Evolutionary conservation across 2,113 vertebrate genomes (phyloP), one percentile per base, ranked within the genome.

Genomic region (Apistogramma diplotaenia): DNA sequence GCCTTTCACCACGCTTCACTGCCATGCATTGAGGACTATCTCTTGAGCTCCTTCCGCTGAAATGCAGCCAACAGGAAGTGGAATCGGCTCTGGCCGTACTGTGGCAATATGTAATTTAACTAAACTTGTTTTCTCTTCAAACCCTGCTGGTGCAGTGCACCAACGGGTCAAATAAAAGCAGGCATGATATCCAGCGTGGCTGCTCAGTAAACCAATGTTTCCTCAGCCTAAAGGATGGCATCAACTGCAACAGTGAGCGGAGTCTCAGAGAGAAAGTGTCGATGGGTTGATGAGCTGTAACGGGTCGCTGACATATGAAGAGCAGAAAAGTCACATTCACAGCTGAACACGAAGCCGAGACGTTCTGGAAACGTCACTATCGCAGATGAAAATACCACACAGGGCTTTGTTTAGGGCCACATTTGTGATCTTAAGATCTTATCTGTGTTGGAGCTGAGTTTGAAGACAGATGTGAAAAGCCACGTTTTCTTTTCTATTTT

Each of bases 401-500:
- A 33, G 67, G 71, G 76, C 73, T 74, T 19, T 75, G 76, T 84
- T 57, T 35, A 70, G 65, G 73, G 54, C 10, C 74, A 60, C 43
- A 77, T 77, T 88, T 77, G 53, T 75, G 29, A 67, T 82, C 21
- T 75, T 84, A 31, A 86, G 78, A 79, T 40, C 59, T 82, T 84
- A 67, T 67, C 78, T 82, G 19, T 60, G 56, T 76, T 62, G 10
- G 74, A 35, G 70, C 61, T 35, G 3, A 79, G 15, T 89, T 31
- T 76, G 61, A 84, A 89, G 84, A 80, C 91, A 91, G 91, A 92
- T 92, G 89, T 91, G 82, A 85, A 78, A 83, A 85, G 71, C 87
- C 76, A 74, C 82, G 72, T 1, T 9, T 3, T 35, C 84, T 89
- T 91, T 35, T 92, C 89, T 87, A 90, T 89, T 86, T 78, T 6